phyloP scores from a whole-genome alignment of 2,888 invertebrate species.

The Hyposoter dolosus region DNA sequence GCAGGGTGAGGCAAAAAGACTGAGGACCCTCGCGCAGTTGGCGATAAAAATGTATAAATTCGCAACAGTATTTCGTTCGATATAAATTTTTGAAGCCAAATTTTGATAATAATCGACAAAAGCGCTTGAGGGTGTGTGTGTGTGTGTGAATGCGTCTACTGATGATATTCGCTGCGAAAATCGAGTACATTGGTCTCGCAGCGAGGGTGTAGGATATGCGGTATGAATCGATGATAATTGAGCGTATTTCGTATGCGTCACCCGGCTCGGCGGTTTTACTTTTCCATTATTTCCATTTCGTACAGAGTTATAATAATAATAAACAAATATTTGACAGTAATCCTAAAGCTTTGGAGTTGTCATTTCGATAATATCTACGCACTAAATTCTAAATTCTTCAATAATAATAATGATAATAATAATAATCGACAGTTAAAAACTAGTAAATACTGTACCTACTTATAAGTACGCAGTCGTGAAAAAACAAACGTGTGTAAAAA shows the following conservation, averaged over 20 bases:
- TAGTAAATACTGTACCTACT: slow-evolving; percentile 83
- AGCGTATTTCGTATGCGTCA: slow-evolving; percentile 72
- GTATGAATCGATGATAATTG: slow-evolving; percentile 52
- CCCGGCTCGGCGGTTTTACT: slow-evolving; percentile 67
- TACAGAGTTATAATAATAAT: slow-evolving; percentile 66
- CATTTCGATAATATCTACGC: slow-evolving; percentile 76
- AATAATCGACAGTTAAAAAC: slow-evolving; percentile 68
- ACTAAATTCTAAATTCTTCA: slow-evolving; percentile 64
- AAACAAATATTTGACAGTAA: slow-evolving; percentile 79
- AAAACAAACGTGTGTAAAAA: slow-evolving; percentile 67
- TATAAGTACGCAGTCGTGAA: slow-evolving; percentile 81
- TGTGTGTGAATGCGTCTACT: slow-evolving; percentile 44
- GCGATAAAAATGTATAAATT: slow-evolving; percentile 66
- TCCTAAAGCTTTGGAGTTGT: slow-evolving; percentile 83
- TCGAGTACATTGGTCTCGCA: slow-evolving; percentile 24
- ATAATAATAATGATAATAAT: slow-evolving; percentile 54
- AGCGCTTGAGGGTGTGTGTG: slow-evolving; percentile 47
- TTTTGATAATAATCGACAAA: slow-evolving; percentile 29
- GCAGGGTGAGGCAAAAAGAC: slow-evolving; percentile 75
- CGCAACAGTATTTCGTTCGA: slow-evolving; percentile 62
- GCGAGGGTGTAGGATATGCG: slow-evolving; percentile 56
- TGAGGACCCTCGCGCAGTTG: slow-evolving; percentile 62
- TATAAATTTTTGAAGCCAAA: slow-evolving; percentile 59
- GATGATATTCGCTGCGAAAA: slow-evolving; percentile 29
- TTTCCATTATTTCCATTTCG: slow-evolving; percentile 7